phyloP scores from a whole-genome alignment of 2,797 vertebrate species.

The Cichlasoma orientale region DNA sequence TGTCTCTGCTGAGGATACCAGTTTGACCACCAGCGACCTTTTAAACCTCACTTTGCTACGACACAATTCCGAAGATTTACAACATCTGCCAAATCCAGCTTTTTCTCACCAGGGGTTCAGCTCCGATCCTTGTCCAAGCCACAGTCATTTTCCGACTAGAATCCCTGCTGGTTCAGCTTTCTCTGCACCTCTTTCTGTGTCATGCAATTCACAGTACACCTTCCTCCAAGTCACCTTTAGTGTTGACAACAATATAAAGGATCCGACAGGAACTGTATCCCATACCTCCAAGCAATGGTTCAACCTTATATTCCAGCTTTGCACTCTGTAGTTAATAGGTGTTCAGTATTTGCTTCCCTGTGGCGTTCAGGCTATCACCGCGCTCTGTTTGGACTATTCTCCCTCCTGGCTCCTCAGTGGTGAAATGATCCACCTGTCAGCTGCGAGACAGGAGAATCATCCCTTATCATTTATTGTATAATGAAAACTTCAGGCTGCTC shows the following conservation, averaged over 20 bases:
- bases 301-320: constrained; percentile 66
- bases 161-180: constrained; percentile 33
- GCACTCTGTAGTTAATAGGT: constrained; percentile 71
- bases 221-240: constrained; percentile 55
- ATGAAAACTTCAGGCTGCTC: constrained; percentile 62
- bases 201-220: constrained; percentile 41
- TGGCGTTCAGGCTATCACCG: constrained; percentile 60
- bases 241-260: constrained; percentile 63
- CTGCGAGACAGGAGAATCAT: constrained; percentile 57
- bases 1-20: constrained; percentile 10
- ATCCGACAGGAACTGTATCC: constrained; percentile 52
- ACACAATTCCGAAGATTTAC: constrained; percentile 61
- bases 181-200: constrained; percentile 11
- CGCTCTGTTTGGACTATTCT: constrained; percentile 46
- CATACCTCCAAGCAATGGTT: constrained; percentile 55
- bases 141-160: constrained; percentile 41
- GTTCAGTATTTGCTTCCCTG: constrained; percentile 67
- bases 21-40: constrained; percentile 50
- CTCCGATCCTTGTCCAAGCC: constrained; percentile 57
- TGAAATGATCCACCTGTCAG: constrained; percentile 65
- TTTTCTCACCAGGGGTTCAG: constrained; percentile 63
- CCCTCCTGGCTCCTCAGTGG: constrained; percentile 49
- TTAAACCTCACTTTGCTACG: constrained; percentile 55
- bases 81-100: constrained; percentile 64
- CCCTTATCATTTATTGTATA: constrained; percentile 66